Conservation (phyloP, 2,797 vertebrate genomes). For the Rhynchotus rufescens region DNA sequence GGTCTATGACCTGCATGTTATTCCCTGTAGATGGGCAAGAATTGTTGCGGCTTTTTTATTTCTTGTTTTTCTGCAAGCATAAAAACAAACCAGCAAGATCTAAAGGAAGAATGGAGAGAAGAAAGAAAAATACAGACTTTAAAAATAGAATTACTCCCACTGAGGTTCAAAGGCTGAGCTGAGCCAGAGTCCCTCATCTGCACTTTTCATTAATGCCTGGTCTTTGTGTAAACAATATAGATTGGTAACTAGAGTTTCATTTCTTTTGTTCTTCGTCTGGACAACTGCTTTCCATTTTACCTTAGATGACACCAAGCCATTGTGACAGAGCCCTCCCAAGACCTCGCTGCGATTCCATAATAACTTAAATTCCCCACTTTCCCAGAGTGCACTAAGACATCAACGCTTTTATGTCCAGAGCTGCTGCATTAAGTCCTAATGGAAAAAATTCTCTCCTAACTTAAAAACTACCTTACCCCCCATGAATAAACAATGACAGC, state of each 20-base stretch:
- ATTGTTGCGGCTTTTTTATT: not conserved
- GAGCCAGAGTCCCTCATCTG: conserved; percentile 33
- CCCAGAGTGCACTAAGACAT: conserved; percentile 34
- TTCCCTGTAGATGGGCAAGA: conserved; percentile 27
- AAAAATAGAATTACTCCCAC: conserved; percentile 15
- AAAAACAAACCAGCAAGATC: conserved; percentile 46
- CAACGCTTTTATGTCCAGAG: conserved; percentile 61
- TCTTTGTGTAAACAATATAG: conserved; percentile 52
- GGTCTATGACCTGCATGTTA: conserved; percentile 39
- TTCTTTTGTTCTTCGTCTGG: conserved; percentile 44
- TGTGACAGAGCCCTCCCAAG: not conserved
- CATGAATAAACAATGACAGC: conserved; percentile 73
- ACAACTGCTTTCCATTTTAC: conserved; percentile 45
- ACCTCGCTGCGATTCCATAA: conserved; percentile 34
- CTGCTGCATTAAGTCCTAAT: conserved; percentile 70
- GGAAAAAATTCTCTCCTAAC: conserved; percentile 63
- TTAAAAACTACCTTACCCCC: conserved; percentile 57
- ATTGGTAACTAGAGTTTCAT: conserved; percentile 8
- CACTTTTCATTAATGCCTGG: conserved; percentile 12
- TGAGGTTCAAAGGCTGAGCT: conserved; percentile 24
- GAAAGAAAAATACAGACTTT: not conserved
- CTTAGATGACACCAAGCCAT: conserved; percentile 37
- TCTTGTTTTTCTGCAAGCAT: not conserved
- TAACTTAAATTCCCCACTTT: conserved; percentile 46
- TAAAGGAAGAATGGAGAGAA: conserved; percentile 37